These are phyloP conservation scores for Cybosia mesomella DNA, from an alignment of 2,888 invertebrate genomes.

Conservation along the genomic window DNA sequence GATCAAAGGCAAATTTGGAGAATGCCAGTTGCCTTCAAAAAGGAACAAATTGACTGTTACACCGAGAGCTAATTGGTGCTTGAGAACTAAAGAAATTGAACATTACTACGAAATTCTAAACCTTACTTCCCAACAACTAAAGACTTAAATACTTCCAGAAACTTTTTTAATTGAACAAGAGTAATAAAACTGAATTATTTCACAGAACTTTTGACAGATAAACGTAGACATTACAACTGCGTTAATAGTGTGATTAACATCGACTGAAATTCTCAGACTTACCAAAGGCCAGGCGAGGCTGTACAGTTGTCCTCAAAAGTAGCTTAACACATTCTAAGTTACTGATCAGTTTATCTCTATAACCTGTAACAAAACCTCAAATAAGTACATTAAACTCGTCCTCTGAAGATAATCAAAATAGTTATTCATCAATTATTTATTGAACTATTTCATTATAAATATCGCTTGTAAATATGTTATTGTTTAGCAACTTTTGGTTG, in stretches of 20 bases:
- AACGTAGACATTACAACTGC: constrained; percentile 28
- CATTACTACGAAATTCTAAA: neutral
- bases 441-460: neutral
- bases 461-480: too few species aligned
- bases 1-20: neutral
- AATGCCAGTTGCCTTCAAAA: neutral
- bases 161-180: constrained; percentile 7
- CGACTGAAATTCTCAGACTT: constrained; percentile 34
- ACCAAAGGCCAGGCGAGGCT: constrained; percentile 28
- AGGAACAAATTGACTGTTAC: neutral
- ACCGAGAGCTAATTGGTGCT: neutral
- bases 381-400: too few species aligned
- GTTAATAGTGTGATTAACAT: constrained; percentile 37
- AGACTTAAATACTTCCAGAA: constrained; percentile 6
- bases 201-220: constrained; percentile 27
- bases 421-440: too few species aligned
- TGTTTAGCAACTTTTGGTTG: too few species aligned
- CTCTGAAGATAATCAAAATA: too few species aligned
- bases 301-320: neutral
- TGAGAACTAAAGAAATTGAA: neutral
- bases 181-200: constrained; percentile 16
- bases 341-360: neutral
- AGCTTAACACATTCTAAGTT: neutral
- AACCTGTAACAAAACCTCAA: neutral
- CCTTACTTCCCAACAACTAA: neutral